A percentile compares a stretch with the other conserved stretches of the same genome.
phyloP scores from a whole-genome alignment of 2,888 invertebrate species.

The Ptilodon capucinus region DNA sequence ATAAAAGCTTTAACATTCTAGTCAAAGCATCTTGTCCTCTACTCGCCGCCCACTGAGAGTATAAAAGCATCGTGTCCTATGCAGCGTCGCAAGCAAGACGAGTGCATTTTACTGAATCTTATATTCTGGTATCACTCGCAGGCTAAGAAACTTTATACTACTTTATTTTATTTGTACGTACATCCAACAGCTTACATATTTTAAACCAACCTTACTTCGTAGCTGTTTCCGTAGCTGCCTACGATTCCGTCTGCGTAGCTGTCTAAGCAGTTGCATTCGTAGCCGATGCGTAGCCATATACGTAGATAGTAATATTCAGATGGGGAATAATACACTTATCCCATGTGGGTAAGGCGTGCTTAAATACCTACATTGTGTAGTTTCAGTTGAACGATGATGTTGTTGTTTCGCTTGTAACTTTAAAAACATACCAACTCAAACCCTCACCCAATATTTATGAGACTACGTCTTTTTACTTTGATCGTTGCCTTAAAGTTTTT shows the following conservation, averaged over 20 bases:
- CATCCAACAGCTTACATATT: too few relatives aligned
- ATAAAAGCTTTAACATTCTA: not conserved
- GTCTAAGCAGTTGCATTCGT: too few relatives aligned
- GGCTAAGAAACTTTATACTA: not conserved
- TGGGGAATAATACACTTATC: too few relatives aligned
- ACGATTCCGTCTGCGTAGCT: not conserved
- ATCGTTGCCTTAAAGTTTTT: slow-evolving; percentile 1
- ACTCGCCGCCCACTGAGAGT: not conserved
- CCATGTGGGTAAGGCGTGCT: too few relatives aligned
- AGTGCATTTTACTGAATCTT: not conserved
- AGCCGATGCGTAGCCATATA: too few relatives aligned
- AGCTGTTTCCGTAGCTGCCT: not conserved
- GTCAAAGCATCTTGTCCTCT: not conserved
- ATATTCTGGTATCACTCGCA: not conserved
- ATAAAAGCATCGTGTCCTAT: not conserved
- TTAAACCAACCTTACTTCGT: not conserved
- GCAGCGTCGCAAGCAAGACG: not conserved
- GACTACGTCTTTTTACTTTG: slow-evolving; percentile 1
- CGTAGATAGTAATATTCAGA: too few relatives aligned
- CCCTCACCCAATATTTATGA: slow-evolving; percentile 1
- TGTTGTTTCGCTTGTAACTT: not conserved
- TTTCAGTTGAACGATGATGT: not conserved
- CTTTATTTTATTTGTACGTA: too few relatives aligned
- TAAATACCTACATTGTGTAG: not conserved
- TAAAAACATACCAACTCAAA: not conserved